A percentile compares a stretch with the other conserved stretches of the same genome.
These are phyloP conservation scores for Philopedon plagiatum DNA, from an alignment of 2,888 invertebrate species.

Conservation along the genomic window DNA sequence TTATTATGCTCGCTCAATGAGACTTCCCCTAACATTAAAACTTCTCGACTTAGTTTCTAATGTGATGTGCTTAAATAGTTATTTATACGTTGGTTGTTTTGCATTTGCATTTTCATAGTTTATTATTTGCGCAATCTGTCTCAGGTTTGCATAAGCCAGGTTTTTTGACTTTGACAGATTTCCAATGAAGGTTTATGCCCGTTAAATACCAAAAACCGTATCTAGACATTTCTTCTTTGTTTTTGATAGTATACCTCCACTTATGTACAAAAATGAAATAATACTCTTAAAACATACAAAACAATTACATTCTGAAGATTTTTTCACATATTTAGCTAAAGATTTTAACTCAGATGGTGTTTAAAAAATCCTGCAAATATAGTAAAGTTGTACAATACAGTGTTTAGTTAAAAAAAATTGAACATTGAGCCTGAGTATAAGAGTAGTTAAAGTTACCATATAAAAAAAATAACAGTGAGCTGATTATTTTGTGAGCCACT, in stretches of 20 bases:
- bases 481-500: no score
- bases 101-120: constrained; percentile 62
- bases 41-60: constrained; percentile 59
- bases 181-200: constrained; percentile 15
- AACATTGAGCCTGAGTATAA: no score
- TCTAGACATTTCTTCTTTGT: not conserved
- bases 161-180: constrained; percentile 26
- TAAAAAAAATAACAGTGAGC: no score
- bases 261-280: no score
- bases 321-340: no score
- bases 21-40: constrained; percentile 58
- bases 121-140: constrained; percentile 57
- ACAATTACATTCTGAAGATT: no score
- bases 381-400: no score
- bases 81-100: constrained; percentile 62
- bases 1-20: constrained; percentile 61
- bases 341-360: no score
- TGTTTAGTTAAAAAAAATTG: no score
- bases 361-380: no score
- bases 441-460: no score
- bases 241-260: constrained; percentile 5
- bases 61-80: constrained; percentile 64
- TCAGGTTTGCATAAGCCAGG: constrained; percentile 49
- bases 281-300: no score
- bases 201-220: constrained; percentile 25